Base-by-base conservation (phyloP, 2,797 vertebrate species). In the Ataeniobius toweri region DNA sequence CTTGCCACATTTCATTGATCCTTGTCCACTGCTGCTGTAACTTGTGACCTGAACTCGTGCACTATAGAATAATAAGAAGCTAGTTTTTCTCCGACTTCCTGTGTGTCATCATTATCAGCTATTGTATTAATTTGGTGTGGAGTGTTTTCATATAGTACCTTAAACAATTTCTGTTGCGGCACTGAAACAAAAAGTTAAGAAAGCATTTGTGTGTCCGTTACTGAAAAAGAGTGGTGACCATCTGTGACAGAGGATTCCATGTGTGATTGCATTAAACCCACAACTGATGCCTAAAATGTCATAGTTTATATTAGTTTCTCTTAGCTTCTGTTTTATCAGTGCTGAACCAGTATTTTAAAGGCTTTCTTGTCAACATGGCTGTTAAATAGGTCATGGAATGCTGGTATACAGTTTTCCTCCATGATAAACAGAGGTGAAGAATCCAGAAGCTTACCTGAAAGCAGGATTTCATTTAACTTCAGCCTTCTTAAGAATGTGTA, bases 401-500 rank as follows among this genome's bases (percentile, higher is more conserved):
- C 31, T 67, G 63, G 1, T 41, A 20, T 7, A 10, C 36, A 5
- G 18, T 41, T 65, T 65, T 65, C 31, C 16, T 39, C 61, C 20
- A 65, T 6, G 58, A 28, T 59, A 59, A 28, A 59, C 28, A 14
- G 5, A 61, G 26, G 10, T 50, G 9, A 31, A 39, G 18, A 39
- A 20, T 20, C 28, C 7, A 65, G 61, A 1, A 4, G 36, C 3
- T 22, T 24, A 12, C 31, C 22, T 65, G 16, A 9, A 65, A 65
- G 28, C 58, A 65, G 14, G 41, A 55, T 56, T 41, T 74, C 56
- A 28, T 73, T 59, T 50, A 28, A 51, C 44, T 20, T 44, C 50
- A 65, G 65, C 36, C 74, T 84, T 75, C 78, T 16, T 39, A 53
- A 36, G 18, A 61, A 61, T 13, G 2, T 48, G 41, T 55, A 22